Percentiles rank a stretch among this genome's conserved stretches.
phyloP scores from a whole-genome alignment of 2,797 vertebrate species.

The Neosalanx taihuensis region DNA sequence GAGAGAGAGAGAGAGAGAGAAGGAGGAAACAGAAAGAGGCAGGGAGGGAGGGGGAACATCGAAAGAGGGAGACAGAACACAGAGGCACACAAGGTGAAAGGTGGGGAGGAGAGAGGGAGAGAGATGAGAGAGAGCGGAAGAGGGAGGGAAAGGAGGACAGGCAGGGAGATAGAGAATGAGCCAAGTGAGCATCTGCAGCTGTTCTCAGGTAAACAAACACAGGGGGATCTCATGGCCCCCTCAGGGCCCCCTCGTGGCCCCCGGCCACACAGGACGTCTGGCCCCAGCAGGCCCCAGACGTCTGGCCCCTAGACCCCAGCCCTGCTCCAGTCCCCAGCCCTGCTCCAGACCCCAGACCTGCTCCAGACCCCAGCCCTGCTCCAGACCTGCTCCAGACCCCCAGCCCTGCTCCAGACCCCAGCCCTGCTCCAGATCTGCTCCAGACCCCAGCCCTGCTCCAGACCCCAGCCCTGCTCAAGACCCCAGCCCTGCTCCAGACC shows the following conservation, averaged over 20 bases:
- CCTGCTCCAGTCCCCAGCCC: too few species aligned
- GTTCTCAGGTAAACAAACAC: conserved; percentile 2
- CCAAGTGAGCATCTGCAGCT: conserved; percentile 16
- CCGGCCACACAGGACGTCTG: background rate
- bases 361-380: too few species aligned
- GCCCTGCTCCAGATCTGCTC: too few species aligned
- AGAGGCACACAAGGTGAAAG: background rate
- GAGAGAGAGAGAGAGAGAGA: background rate
- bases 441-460: too few species aligned
- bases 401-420: too few species aligned
- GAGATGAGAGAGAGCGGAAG: background rate
- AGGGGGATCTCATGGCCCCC: background rate
- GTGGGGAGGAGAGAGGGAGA: conserved; percentile 18
- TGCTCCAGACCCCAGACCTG: too few species aligned
- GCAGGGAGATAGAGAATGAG: background rate
- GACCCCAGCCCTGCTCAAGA: too few species aligned
- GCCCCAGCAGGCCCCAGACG: too few species aligned
- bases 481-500: too few species aligned
- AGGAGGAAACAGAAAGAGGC: background rate
- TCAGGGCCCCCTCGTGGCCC: too few species aligned
- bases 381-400: too few species aligned
- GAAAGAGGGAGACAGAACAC: background rate
- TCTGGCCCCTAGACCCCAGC: too few species aligned
- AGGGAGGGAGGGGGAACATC: background rate
- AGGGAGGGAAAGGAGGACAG: conserved; percentile 12